These are phyloP conservation scores for Muscicapa adusta DNA, from an alignment of 2,113 vertebrate genomes.

Conservation along the genomic window DNA sequence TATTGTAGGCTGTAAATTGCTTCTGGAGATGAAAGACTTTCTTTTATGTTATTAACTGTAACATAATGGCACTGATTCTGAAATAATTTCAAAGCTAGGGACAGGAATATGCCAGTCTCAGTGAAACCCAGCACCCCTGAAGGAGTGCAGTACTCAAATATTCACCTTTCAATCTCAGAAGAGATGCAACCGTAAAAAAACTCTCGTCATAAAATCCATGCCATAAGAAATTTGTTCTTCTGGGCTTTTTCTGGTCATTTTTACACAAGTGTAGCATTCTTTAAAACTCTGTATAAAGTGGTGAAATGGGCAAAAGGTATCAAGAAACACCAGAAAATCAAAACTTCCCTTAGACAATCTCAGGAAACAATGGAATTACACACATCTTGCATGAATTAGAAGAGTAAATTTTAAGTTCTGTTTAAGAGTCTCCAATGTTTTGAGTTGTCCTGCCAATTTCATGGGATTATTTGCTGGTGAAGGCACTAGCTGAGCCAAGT, in stretches of 20 bases:
- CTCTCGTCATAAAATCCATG: not conserved
- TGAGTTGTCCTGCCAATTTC: not conserved
- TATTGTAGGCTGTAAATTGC: slow-evolving; percentile 23
- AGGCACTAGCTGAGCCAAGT: not conserved
- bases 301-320: not conserved
- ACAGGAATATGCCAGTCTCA: not conserved
- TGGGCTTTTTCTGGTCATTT: not conserved
- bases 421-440: not conserved
- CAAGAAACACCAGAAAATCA: not conserved
- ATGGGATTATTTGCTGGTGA: not conserved
- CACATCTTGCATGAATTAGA: not conserved
- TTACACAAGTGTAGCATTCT: not conserved
- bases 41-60: slow-evolving; percentile 5
- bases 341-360: not conserved
- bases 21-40: slow-evolving; percentile 11
- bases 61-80: not conserved
- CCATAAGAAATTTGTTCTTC: not conserved
- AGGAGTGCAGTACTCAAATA: not conserved
- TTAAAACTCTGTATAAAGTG: not conserved
- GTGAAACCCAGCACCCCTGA: not conserved
- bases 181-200: not conserved
- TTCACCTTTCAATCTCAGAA: not conserved
- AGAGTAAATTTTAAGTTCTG: not conserved
- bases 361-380: not conserved
- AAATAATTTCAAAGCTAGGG: not conserved